A percentile compares a stretch with the other conserved stretches of the same genome.
These are phyloP conservation scores for Morbakka virulenta DNA, from an alignment of 30 jellyfish, hydroid and myxozoan genomes.

Conservation along the genomic window DNA sequence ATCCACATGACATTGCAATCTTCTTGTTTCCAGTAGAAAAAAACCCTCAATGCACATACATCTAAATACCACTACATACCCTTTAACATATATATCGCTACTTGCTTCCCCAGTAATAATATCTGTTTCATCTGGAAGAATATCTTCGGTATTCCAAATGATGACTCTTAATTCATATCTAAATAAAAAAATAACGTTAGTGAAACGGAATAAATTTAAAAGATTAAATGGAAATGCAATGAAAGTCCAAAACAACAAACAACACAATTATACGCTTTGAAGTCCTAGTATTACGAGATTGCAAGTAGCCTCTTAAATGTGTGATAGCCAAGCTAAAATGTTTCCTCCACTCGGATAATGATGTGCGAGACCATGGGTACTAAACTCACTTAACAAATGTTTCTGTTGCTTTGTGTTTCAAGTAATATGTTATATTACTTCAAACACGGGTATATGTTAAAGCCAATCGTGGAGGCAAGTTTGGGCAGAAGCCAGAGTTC, in stretches of 20 bases:
- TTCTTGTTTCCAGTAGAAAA: not conserved
- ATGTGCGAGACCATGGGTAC: too few species aligned
- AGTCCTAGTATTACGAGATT: too few species aligned
- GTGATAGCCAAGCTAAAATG: too few species aligned
- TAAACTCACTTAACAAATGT: too few species aligned
- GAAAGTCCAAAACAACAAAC: not conserved
- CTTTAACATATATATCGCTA: slow-evolving; percentile 91
- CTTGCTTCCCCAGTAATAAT: slow-evolving; percentile 91
- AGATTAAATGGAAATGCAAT: not conserved
- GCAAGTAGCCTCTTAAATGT: too few species aligned
- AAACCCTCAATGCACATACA: not conserved
- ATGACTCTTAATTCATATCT: slow-evolving; percentile 84
- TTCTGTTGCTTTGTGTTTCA: too few species aligned
- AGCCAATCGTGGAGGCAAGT: too few species aligned
- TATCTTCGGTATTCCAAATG: slow-evolving; percentile 90
- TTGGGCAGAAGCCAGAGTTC: too few species aligned
- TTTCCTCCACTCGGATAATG: too few species aligned
- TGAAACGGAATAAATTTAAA: not conserved
- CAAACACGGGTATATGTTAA: too few species aligned
- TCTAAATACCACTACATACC: slow-evolving; percentile 10
- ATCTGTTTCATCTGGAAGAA: slow-evolving; percentile 75
- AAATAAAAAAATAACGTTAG: not conserved
- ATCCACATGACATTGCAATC: not conserved
- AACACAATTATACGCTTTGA: too few species aligned
- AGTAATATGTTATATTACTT: too few species aligned